Evolutionary conservation across 2,797 vertebrate species (phyloP), one percentile per base, ranked within the genome.

Genomic region (Antennarius maculatus): DNA sequence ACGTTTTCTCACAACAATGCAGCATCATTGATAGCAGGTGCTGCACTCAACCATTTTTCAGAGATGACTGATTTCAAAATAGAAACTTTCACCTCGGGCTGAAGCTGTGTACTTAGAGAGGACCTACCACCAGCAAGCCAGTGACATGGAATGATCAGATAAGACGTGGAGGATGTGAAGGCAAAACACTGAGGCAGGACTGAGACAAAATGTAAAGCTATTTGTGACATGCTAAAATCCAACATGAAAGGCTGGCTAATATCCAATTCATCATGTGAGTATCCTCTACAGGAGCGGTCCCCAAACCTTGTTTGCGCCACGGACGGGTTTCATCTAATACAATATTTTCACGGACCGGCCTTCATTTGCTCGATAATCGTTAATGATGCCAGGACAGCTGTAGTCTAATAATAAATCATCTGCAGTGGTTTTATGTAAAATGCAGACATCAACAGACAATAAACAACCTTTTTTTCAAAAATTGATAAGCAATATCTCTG

Each of bases 51-150:
- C 8, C 11, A 14, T 58, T 79, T 81, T 77, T 60, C 51, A 61
- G 61, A 71, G 49, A 88, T 66, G 75, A 76, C 18, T 14, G 78
- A 82, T 74, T 66, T 87, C 77, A 83, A 64, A 90, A 85, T 67
- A 67, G 67, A 90, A 83, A 74, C 81, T 76, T 86, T 88, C 81
- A 86, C 84, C 87, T 72, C 18, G 6, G 83, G 87, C 76, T 51
- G 66, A 52, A 70, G 76, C 69, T 76, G 69, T 74, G 52, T 64
- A 68, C 58, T 71, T 77, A 73, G 71, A 80, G 72, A 75, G 48
- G 62, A 79, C 66, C 60, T 28, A 75, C 71, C 62, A 55, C 43
- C 80, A 79, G 73, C 53, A 79, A 77, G 70, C 53, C 54, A 14
- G 64, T 71, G 72, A 74, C 76, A 72, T 61, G 53, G 59, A 66